Conservation (phyloP, 1,140 invertebrate genomes). For the Mizuhopecten yessoensis region DNA sequence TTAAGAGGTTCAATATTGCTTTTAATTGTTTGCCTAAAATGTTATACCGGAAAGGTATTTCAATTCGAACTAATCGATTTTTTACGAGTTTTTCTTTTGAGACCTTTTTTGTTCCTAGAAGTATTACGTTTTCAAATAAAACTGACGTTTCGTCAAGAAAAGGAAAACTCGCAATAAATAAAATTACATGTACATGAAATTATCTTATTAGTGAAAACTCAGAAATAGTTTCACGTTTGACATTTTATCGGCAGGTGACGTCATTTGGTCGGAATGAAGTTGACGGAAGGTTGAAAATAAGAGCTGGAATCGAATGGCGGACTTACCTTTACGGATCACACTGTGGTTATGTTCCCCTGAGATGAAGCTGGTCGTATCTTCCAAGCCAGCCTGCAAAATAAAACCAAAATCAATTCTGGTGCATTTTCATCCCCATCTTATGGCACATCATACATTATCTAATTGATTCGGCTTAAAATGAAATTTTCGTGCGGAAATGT, state of each 20-base stretch:
- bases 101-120: neutral
- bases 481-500: constrained; percentile 54
- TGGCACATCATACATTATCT: constrained; percentile 49
- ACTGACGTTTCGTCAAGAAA: neutral
- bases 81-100: neutral
- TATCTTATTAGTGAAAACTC: neutral
- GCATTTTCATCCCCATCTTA: constrained; percentile 15
- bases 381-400: constrained; percentile 67
- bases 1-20: constrained; percentile 15
- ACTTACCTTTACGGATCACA: constrained; percentile 72
- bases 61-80: neutral
- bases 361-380: constrained; percentile 66
- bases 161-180: neutral
- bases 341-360: constrained; percentile 64
- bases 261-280: neutral
- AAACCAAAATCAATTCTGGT: constrained; percentile 47
- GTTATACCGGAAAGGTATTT: neutral
- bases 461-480: constrained; percentile 56
- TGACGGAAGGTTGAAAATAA: neutral
- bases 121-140: neutral
- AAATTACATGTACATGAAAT: neutral
- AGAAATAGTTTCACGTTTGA: neutral
- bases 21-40: neutral
- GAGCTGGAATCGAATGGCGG: neutral
- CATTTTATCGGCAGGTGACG: neutral